Conservation (phyloP, 2,888 invertebrate species). For the Agrochola macilenta region DNA sequence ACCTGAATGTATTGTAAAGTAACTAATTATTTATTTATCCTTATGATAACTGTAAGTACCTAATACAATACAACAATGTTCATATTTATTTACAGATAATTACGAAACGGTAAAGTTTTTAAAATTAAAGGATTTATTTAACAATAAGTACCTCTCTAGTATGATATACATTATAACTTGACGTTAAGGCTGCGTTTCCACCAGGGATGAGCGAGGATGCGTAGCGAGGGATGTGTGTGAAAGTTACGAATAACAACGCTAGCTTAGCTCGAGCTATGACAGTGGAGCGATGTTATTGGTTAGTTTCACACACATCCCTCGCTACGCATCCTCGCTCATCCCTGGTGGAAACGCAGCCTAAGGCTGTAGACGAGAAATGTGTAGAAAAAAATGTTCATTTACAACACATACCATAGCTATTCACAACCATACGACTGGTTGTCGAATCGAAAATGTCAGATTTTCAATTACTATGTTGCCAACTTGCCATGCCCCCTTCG, state of each 20-base stretch:
- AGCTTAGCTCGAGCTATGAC: too few species aligned
- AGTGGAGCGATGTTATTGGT: too few species aligned
- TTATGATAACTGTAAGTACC: neutral
- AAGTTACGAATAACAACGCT: too few species aligned
- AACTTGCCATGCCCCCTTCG: neutral
- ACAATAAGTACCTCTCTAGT: neutral
- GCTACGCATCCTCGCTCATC: too few species aligned
- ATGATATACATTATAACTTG: neutral
- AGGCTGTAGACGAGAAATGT: neutral
- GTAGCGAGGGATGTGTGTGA: too few species aligned
- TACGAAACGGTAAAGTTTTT: neutral
- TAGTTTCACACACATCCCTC: too few species aligned
- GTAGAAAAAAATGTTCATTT: too few species aligned
- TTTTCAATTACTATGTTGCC: neutral
- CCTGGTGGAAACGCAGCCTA: too few species aligned
- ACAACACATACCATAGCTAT: neutral
- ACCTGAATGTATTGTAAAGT: neutral
- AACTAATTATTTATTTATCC: constrained; percentile 24
- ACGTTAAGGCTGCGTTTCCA: neutral
- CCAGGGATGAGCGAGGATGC: too few species aligned
- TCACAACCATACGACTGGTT: neutral
- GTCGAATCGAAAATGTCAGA: neutral
- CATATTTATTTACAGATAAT: neutral
- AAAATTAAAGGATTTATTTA: neutral
- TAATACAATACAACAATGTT: neutral